Percentiles rank a stretch among this genome's conserved stretches.
These are phyloP conservation scores for Lepidocolaptes lacrymiger DNA, from an alignment of 2,797 vertebrate genomes.

Conservation along the genomic window DNA sequence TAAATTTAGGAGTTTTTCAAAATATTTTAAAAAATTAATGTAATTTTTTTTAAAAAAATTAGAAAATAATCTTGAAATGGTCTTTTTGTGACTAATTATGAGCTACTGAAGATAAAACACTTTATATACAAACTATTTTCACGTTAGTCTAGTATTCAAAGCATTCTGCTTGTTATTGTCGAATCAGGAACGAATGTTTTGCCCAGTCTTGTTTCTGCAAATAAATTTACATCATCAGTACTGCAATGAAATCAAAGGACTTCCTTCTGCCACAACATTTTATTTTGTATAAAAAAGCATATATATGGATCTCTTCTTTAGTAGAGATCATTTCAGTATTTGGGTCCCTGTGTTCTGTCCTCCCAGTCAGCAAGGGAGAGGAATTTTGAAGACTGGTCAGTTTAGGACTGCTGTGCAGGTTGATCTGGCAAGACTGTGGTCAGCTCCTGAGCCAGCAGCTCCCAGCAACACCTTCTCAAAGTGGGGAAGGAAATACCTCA, in stretches of 20 bases:
- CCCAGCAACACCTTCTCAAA: background rate
- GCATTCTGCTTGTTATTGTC: background rate
- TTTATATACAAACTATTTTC: conserved; percentile 2
- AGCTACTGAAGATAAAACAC: background rate
- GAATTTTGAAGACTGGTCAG: background rate
- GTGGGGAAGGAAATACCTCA: background rate
- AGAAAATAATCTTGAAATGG: background rate
- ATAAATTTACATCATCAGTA: background rate
- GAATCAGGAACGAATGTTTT: background rate
- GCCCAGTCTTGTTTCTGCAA: conserved; percentile 19
- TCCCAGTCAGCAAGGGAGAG: background rate
- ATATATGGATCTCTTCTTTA: background rate
- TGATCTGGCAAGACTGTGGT: background rate
- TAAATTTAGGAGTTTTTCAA: background rate
- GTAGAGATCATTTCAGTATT: background rate
- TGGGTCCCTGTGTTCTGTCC: background rate
- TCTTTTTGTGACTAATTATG: background rate
- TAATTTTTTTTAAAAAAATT: background rate
- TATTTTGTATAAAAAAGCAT: background rate
- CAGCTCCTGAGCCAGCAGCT: background rate
- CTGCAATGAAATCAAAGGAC: background rate
- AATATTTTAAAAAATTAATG: background rate
- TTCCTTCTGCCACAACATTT: background rate
- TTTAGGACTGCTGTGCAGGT: background rate
- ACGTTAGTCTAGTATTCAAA: background rate